These are phyloP conservation scores for Coreoperca whiteheadi DNA, from an alignment of 2,113 vertebrate species.

Conservation along the genomic window DNA sequence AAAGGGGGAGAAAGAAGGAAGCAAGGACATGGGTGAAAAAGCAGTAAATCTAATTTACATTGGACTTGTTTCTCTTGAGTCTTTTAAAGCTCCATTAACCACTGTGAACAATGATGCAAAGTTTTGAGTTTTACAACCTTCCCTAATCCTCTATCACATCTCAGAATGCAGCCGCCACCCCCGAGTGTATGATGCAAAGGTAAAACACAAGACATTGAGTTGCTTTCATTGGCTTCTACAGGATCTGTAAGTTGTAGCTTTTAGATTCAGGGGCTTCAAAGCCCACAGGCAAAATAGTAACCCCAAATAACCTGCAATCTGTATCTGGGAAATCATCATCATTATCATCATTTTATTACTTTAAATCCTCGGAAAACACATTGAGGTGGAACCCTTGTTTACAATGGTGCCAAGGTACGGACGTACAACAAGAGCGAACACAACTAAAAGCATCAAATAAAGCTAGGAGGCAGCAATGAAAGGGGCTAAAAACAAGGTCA, in stretches of 20 bases:
- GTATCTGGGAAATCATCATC: too few species aligned
- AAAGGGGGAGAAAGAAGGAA: neutral
- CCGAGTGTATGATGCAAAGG: neutral
- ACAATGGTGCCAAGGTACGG: too few species aligned
- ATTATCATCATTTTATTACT: too few species aligned
- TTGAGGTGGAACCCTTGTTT: too few species aligned
- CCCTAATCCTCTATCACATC: neutral
- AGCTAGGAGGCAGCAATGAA: too few species aligned
- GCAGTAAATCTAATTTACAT: neutral
- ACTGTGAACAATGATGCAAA: neutral
- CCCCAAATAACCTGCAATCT: too few species aligned
- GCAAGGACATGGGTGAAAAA: neutral
- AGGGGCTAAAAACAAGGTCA: too few species aligned
- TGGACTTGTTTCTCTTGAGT: neutral
- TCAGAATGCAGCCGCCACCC: neutral
- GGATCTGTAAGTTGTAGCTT: neutral
- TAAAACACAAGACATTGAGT: neutral
- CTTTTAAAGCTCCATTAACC: neutral
- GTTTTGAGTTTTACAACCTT: neutral
- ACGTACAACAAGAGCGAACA: too few species aligned
- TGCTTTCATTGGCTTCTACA: neutral
- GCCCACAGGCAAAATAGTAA: too few species aligned
- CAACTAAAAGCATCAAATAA: too few species aligned
- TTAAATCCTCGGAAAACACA: too few species aligned
- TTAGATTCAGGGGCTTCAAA: too few species aligned